Evolutionary conservation across 2,888 invertebrate genomes (phyloP), one percentile per base, ranked within the genome.

Genomic region (Dicranocentrus wangi): DNA sequence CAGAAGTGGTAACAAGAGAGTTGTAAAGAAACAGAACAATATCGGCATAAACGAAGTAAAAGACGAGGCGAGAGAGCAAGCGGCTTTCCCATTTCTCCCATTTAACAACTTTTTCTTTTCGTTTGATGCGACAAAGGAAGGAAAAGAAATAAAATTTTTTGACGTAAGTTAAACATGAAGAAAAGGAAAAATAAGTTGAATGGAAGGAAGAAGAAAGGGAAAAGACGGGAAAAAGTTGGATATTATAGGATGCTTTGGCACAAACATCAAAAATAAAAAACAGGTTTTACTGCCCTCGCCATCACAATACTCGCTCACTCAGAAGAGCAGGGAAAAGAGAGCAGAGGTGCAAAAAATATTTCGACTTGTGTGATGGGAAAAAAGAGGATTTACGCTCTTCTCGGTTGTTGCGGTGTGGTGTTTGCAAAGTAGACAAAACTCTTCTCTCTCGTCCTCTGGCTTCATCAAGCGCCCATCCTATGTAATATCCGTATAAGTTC

Each of bases 331-430:
- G 42, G 17, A 55, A 23, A n/a, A 21, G 21, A 69, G 32, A 42
- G 55, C 32, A 55, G 42, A 70, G 51, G 58, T 70, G 69, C 53
- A 69, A 55, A 61, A 66, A 53, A 53, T 69, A 53, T 69, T 51
- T 19, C 53, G 66, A 66, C 25, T 69, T 63, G 10, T 55, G 3
- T 3, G 3, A 15, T 21, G 25, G 7, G 25, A 39, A 39, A 39
- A 39, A 42, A 51, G 66, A 68, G 66, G 51, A 68, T 68, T 68
- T 68, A 25, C 47, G 66, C 47, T 68, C 28, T 68, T 51, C 23
- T 68, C 27, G 25, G 27, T 43, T 21, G 17, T 39, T 13, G 47
- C 2, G n/a, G 27, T 66, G 28, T n/a, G 5, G 61, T 61, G 17
- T 17, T 51, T 8, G 7, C 55, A 55, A 10, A 47, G 23, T 23